Evolutionary conservation across 2,888 invertebrate genomes (phyloP).

Genomic region (Camptogramma bilineatum): DNA sequence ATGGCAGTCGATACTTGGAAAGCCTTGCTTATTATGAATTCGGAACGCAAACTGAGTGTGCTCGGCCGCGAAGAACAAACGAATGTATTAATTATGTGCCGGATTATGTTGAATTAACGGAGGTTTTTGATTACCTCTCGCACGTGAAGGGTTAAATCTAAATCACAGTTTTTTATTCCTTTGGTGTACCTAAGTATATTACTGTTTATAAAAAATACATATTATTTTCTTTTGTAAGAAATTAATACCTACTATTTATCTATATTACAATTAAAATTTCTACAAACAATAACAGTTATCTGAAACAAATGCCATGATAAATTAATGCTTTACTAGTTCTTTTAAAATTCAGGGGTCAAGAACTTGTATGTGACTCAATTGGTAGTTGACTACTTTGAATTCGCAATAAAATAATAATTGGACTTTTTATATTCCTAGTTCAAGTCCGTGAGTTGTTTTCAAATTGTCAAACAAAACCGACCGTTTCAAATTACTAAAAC

Average conservation of each 20-base stretch:
- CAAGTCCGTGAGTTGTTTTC: slow-evolving; percentile 11
- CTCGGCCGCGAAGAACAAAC: slow-evolving; percentile 75
- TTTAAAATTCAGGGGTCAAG: slow-evolving; percentile 4
- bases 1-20: slow-evolving; percentile 81
- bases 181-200: no score
- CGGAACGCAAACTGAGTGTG: slow-evolving; percentile 74
- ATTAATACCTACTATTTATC: no score
- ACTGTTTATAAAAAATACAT: no score
- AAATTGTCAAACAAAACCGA: neutral
- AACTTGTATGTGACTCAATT: slow-evolving; percentile 16
- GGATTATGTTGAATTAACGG: slow-evolving; percentile 75
- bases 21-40: slow-evolving; percentile 79
- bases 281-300: neutral
- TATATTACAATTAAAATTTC: neutral
- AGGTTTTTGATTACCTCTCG: slow-evolving; percentile 59
- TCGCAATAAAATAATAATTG: slow-evolving; percentile 19
- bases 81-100: slow-evolving; percentile 82
- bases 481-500: neutral
- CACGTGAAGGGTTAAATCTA: slow-evolving; percentile 44
- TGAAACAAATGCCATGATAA: neutral
- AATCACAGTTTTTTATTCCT: slow-evolving; percentile 4
- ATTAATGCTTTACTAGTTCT: neutral
- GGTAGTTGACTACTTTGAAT: slow-evolving; percentile 42
- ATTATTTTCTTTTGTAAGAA: no score
- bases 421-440: slow-evolving; percentile 14